Percentiles rank a stretch among this genome's conserved stretches.
phyloP scores from a whole-genome alignment of 2,888 invertebrate genomes.

The Thera obeliscata region DNA sequence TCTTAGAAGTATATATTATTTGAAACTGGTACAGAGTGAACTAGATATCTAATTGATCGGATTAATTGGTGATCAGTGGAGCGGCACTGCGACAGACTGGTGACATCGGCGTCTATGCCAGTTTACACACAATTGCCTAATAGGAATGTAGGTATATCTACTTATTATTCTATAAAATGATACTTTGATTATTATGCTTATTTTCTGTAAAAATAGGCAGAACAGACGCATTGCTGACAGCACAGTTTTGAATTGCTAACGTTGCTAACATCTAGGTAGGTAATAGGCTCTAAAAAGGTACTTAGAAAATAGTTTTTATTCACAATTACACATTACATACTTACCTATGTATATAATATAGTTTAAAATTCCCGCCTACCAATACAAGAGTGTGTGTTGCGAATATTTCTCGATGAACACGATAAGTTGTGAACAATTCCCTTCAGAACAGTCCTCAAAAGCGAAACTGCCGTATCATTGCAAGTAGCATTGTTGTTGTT shows the following conservation, averaged over 20 bases:
- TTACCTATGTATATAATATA: too few relatives aligned
- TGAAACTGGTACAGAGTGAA: conserved; percentile 40
- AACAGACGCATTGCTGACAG: too few relatives aligned
- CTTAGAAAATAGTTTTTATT: too few relatives aligned
- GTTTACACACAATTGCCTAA: conserved; percentile 47
- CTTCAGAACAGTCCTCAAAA: conserved; percentile 19
- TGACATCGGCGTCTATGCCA: conserved; percentile 37
- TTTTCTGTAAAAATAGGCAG: neutral
- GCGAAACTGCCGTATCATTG: conserved; percentile 28
- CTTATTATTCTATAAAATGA: too few relatives aligned
- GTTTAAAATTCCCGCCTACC: too few relatives aligned
- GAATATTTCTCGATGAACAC: conserved; percentile 30
- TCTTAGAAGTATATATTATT: conserved; percentile 33
- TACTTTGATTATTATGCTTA: neutral
- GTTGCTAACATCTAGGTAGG: too few relatives aligned
- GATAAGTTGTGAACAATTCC: conserved; percentile 18
- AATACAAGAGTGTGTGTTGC: neutral
- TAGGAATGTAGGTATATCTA: too few relatives aligned
- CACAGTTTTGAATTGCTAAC: too few relatives aligned
- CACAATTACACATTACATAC: too few relatives aligned
- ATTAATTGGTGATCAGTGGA: conserved; percentile 69
- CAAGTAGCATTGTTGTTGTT: conserved; percentile 40
- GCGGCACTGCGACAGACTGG: conserved; percentile 43
- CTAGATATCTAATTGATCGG: conserved; percentile 72
- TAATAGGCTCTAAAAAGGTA: too few relatives aligned